Evolutionary conservation across 35 echinoderm and acorn worm genomes (phyloP), one percentile per base, ranked within the genome.

Genomic region (Eucidaris tribuloides): DNA sequence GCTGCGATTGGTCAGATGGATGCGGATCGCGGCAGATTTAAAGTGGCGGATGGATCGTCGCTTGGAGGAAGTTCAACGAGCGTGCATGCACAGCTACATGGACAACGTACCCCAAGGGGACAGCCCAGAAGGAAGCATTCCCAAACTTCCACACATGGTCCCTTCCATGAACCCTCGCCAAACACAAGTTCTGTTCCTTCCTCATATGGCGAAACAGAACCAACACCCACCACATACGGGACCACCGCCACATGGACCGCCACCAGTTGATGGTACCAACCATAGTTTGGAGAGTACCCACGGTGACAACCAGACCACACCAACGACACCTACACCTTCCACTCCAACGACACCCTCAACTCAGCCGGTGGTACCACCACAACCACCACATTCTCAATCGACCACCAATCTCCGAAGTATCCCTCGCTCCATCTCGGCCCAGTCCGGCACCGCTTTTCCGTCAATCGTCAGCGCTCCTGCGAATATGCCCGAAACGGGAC

Each of bases 1-100:
- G 65, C 83, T 4, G 18, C 19, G 18, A n/a, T n/a, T n/a, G n/a
- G n/a, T n/a, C n/a, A n/a, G n/a, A n/a, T n/a, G n/a, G n/a, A n/a
- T n/a, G n/a, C n/a, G n/a, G n/a, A n/a, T n/a, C n/a, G n/a, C n/a
- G n/a, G n/a, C n/a, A 57, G 58, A 39, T n/a, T n/a, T n/a, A n/a
- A n/a, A n/a, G n/a, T n/a, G n/a, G 81, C 80, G 94, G 45, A 79
- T 89, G 29, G 92, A 97, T 39, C 81, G 85, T 13, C 80, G 94
- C 3, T 89, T 97, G 89, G 94, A 92, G 79, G 84, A 87, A 63
- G 87, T 83, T 20, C 92, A 96, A 54, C 68, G 42, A 78, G 88
- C 65, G 4, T 83, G 57, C 76, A 88, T 88, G 85, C 76, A 79
- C 18, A 79, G 36, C 42, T 80, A 74, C n/a, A 74, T 74, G 34